Base-by-base conservation (phyloP, 2,113 vertebrate species). In the Brienomyrus brachyistius region DNA sequence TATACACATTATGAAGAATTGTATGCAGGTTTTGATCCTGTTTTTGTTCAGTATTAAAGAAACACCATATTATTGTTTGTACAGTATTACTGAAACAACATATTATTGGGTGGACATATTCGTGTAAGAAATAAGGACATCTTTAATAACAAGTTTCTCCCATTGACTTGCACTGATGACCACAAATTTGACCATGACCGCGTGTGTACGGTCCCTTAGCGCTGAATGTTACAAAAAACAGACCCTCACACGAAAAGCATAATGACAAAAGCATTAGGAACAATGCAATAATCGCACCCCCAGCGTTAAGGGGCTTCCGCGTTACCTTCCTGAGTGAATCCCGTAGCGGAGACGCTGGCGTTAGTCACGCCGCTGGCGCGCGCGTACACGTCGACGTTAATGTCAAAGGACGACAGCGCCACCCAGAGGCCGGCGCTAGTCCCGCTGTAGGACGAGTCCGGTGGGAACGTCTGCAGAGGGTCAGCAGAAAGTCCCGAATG, bases 381-480 rank as follows among this genome's bases (percentile, higher is more conserved):
- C 11, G 85, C n/a, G 50, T 88, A 91, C 77, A 91, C 90, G 13
- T 51, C n/a, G 23, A 84, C 88, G 13, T 48, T 2, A 15, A 17
- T 4, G 35, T 40, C 88, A 15, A 10, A 27, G 9, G 56, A 50
- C 6, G 9, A 74, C 52, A 91, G 82, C 40, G 84, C 80, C 6
- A 90, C 23, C 54, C 89, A 89, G 40, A 91, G 50, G 13, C 91
- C 91, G 31, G 91, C 89, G 74, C 89, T 90, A 0, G 80, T 40
- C 19, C 91, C 88, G 17, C 80, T 89, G 70, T 91, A 91, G 0
- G 91, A 89, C 4, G 89, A 27, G 27, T 90, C 80, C 27, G 52
- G 74, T 23, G 47, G 50, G 50, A 91, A 91, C 31, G 2, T 31
- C 91, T 91, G 87, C 62, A 59, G 11, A 31, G 66, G 5, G 13